These are phyloP conservation scores for Fistularia commersonii DNA, from an alignment of 2,797 vertebrate genomes.

Conservation along the genomic window DNA sequence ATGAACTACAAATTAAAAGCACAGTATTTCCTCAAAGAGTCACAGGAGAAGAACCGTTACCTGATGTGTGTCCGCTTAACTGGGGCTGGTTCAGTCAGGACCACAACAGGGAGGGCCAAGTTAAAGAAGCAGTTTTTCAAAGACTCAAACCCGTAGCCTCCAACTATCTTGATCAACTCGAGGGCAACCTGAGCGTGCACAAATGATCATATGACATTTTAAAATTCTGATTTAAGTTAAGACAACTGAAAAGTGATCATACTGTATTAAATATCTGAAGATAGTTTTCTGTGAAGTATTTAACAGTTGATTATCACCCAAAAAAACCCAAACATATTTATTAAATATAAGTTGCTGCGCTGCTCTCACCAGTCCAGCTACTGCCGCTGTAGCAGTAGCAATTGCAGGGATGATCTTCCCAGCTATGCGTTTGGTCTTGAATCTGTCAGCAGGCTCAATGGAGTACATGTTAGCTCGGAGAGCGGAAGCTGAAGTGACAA, in stretches of 20 bases:
- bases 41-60: constrained; percentile 52
- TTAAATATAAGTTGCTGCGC: too few species aligned
- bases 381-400: constrained; percentile 94
- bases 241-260: too few species aligned
- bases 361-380: constrained; percentile 89
- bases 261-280: too few species aligned
- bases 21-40: neutral
- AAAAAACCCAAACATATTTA: neutral
- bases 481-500: constrained; percentile 88
- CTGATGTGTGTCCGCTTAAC: constrained; percentile 90
- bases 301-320: too few species aligned
- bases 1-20: too few species aligned
- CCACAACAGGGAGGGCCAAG: constrained; percentile 93
- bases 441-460: constrained; percentile 90
- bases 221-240: too few species aligned
- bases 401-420: constrained; percentile 99
- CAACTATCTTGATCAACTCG: constrained; percentile 91
- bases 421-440: constrained; percentile 96
- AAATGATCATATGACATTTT: neutral
- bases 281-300: too few species aligned
- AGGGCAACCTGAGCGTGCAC: constrained; percentile 81
- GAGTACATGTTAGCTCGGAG: constrained; percentile 92
- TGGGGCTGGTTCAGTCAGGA: constrained; percentile 88
- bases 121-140: constrained; percentile 99
- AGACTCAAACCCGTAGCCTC: constrained; percentile 83